Base-by-base conservation (phyloP, 2,113 vertebrate species). In the Perccottus glenii region DNA sequence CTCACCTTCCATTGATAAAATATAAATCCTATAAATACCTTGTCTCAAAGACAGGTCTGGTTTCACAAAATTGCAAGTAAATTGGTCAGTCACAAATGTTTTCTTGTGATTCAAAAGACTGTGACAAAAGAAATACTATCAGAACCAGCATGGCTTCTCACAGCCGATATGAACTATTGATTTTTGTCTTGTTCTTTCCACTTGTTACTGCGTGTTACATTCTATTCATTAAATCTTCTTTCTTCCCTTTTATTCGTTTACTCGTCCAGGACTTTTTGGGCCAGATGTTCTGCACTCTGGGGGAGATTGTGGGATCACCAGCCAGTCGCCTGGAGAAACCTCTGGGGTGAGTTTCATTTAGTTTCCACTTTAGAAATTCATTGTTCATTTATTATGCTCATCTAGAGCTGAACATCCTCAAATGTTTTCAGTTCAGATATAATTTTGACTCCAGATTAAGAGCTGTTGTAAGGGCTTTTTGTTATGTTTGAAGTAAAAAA, bases 301-400 rank as follows among this genome's bases (percentile, higher is more conserved):
- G 96, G 1, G 96, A 98, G 87, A 97, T 98, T 0, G 96, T 98
- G 71, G 96, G 96, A 67, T 98, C 96, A 0, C 91, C 95, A 0
- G 96, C 94, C 75, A 96, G 96, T 83, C 94, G 96, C 68, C 91
- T 98, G 83, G 96, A 98, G 88, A 98, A 98, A 83, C 90, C 96
- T 12, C 90, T 98, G 66, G 95, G 83, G 96, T 98, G 88, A 96
- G 96, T 93, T 33, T 6, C 55, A 16, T 19, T 58, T 6, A 10
- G 33, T 7, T 40, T 38, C 35, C 14, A 5, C 16, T 12, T 56
- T 8, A 43, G 42, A 43, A 43, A 43, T 8, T 11, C 42, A 27
- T 50, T 27, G 48, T 27, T 8, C 38, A 40, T 8, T 40, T 1
- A 5, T 40, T 40, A 5, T 40, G 38, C 38, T 40, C 38, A 27